These are phyloP conservation scores for Lethenteron reissneri DNA, from an alignment of 2,113 vertebrate species.

Conservation along the genomic window DNA sequence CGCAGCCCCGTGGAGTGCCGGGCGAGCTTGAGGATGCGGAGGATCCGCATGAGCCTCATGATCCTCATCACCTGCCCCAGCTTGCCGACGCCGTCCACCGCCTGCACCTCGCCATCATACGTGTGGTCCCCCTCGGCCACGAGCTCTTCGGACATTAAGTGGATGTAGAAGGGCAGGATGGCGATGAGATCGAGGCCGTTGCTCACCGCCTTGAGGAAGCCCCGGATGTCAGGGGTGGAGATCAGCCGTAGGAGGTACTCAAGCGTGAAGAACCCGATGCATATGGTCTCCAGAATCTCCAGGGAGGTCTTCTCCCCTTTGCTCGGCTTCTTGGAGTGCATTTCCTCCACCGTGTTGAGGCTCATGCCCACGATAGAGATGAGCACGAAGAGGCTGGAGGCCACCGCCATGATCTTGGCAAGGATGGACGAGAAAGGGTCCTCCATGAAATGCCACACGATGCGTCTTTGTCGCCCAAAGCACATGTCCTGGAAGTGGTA, in stretches of 20 bases:
- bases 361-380: constrained; percentile 42
- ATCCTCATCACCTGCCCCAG: constrained; percentile 64
- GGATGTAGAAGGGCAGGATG: constrained; percentile 58
- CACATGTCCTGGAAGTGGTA: constrained; percentile 28
- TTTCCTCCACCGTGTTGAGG: constrained; percentile 45
- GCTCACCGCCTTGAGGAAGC: constrained; percentile 28
- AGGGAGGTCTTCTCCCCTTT: constrained; percentile 22
- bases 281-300: constrained; percentile 36
- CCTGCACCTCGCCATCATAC: constrained; percentile 43
- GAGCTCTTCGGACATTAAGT: constrained; percentile 43
- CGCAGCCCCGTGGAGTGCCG: constrained; percentile 65
- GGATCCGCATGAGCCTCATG: constrained; percentile 60
- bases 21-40: constrained; percentile 59
- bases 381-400: constrained; percentile 43
- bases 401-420: constrained; percentile 33
- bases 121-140: constrained; percentile 23
- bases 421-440: constrained; percentile 34
- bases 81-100: constrained; percentile 50
- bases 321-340: constrained; percentile 19
- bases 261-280: constrained; percentile 37
- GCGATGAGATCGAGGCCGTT: constrained; percentile 45
- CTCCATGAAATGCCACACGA: constrained; percentile 39
- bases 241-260: constrained; percentile 37
- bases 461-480: constrained; percentile 22
- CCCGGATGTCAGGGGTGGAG: constrained; percentile 24